Conservation (phyloP, 2,888 invertebrate genomes). For the Muscina levida region DNA sequence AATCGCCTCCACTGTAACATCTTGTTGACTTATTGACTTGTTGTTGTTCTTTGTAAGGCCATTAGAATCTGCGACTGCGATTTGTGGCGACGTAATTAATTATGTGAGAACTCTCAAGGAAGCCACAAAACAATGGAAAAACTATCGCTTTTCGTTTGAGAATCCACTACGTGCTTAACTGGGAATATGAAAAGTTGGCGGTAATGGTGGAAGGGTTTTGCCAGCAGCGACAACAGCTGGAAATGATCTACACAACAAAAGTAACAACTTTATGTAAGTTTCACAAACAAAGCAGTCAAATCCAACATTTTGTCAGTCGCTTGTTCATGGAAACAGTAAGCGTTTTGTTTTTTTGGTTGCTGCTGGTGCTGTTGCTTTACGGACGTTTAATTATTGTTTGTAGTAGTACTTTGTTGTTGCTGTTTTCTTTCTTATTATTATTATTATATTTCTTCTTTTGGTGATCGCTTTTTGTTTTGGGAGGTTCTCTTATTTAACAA, state of each 20-base stretch:
- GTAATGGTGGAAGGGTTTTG: constrained; percentile 26
- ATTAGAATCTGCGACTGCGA: constrained; percentile 22
- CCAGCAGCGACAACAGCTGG: constrained; percentile 15
- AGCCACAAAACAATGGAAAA: constrained; percentile 46
- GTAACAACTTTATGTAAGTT: constrained; percentile 34
- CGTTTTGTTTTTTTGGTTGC: constrained; percentile 7
- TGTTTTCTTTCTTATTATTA: neutral
- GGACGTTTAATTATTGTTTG: too few species aligned
- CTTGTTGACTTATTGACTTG: neutral
- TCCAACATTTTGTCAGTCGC: constrained; percentile 1
- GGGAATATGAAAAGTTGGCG: constrained; percentile 29
- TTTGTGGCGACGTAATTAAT: constrained; percentile 40
- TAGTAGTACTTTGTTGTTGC: too few species aligned
- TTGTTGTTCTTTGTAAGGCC: constrained; percentile 34
- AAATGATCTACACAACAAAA: neutral
- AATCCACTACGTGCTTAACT: constrained; percentile 46
- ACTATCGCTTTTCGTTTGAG: neutral
- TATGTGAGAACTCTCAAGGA: constrained; percentile 44
- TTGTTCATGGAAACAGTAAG: neutral
- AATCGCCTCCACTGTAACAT: neutral
- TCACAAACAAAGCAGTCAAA: constrained; percentile 17
- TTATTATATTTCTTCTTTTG: neutral
- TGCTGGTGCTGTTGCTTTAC: constrained; percentile 6
- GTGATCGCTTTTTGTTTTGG: constrained; percentile 14
- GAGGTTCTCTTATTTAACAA: constrained; percentile 44